Percentiles rank a stretch among this genome's conserved stretches.
phyloP scores from a whole-genome alignment of 2,797 vertebrate genomes.

The Urophycis tenuis region DNA sequence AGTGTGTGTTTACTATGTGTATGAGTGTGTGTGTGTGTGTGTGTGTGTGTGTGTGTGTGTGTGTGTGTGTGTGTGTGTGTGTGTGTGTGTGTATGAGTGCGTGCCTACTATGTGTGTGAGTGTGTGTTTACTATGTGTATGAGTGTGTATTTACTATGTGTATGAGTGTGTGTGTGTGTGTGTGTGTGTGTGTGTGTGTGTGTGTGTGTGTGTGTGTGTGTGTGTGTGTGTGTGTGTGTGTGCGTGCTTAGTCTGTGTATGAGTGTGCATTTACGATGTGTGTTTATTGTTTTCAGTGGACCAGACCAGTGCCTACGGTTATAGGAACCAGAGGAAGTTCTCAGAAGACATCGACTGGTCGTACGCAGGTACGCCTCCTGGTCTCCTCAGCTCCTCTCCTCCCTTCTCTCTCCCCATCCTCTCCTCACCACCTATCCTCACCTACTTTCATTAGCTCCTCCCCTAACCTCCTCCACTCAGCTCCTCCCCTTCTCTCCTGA shows the following conservation, averaged over 20 bases:
- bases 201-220: too few species aligned
- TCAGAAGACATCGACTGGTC: slow-evolving; percentile 95
- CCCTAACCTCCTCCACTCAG: too few species aligned
- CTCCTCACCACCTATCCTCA: too few species aligned
- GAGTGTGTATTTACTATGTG: too few species aligned
- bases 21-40: neutral
- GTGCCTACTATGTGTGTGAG: too few species aligned
- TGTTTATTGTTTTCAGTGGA: slow-evolving; percentile 65
- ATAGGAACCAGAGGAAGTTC: slow-evolving; percentile 87
- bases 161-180: too few species aligned
- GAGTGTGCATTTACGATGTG: slow-evolving; percentile 1
- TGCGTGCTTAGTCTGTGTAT: neutral
- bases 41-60: neutral
- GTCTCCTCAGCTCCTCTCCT: neutral
- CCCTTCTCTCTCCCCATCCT: neutral
- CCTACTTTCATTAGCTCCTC: too few species aligned
- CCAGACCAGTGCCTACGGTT: slow-evolving; percentile 73
- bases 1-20: neutral
- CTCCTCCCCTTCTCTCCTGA: too few species aligned
- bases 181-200: too few species aligned
- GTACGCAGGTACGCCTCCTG: slow-evolving; percentile 78
- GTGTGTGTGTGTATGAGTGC: too few species aligned
- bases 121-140: too few species aligned
- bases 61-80: too few species aligned
- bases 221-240: neutral